Conservation (phyloP, 2,113 vertebrate species). For the Gallinago jamesoni region DNA sequence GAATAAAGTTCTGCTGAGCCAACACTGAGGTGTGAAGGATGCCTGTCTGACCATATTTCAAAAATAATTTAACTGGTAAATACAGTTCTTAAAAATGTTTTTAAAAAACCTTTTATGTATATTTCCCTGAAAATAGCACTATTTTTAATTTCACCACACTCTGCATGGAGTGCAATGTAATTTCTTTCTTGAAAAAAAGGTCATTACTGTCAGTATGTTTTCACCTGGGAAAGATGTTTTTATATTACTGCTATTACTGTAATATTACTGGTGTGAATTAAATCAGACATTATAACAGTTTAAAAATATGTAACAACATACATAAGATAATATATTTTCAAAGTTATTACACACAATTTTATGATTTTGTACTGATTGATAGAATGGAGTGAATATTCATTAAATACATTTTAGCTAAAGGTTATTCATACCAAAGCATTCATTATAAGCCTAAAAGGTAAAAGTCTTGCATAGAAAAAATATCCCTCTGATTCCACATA, state of each 20-base stretch:
- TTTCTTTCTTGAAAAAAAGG: neutral
- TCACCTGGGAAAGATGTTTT: neutral
- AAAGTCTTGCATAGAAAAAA: neutral
- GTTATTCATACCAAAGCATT: neutral
- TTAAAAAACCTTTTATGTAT: neutral
- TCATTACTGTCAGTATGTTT: neutral
- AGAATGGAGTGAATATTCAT: neutral
- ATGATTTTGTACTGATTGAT: neutral
- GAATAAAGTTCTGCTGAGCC: neutral
- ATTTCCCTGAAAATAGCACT: neutral
- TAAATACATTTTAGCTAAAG: neutral
- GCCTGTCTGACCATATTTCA: neutral
- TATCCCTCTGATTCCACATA: neutral
- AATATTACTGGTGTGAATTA: neutral
- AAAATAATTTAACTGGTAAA: neutral
- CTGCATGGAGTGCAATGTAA: neutral
- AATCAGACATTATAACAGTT: neutral
- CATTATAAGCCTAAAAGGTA: neutral
- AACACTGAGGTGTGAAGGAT: neutral
- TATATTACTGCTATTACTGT: neutral
- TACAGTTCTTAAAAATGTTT: neutral
- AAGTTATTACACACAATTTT: neutral
- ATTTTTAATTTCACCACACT: neutral
- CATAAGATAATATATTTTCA: neutral
- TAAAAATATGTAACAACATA: neutral